phyloP scores from a whole-genome alignment of 2,113 vertebrate species.

The Protobothrops flavoviridis region DNA sequence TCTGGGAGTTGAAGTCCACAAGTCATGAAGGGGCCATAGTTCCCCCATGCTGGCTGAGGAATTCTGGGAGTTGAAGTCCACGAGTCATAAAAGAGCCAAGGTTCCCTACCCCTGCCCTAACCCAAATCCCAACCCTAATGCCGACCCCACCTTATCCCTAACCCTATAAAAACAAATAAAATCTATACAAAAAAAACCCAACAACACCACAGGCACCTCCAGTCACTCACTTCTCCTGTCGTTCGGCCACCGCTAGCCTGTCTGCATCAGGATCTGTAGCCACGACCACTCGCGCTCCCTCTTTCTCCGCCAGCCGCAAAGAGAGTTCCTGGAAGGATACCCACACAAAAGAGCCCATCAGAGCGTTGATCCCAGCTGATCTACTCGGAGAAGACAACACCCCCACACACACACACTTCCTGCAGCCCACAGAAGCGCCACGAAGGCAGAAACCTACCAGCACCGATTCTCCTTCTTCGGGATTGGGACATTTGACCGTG shows the following conservation, averaged over 20 bases:
- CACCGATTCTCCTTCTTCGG: constrained; percentile 91
- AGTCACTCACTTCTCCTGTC: constrained; percentile 74
- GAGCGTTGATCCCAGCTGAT: neutral
- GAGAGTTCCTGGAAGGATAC: constrained; percentile 77
- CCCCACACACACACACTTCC: neutral
- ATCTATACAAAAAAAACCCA: too few species aligned
- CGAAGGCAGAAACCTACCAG: constrained; percentile 73
- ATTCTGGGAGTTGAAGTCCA: too few species aligned
- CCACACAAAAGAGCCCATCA: neutral
- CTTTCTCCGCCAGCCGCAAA: constrained; percentile 84
- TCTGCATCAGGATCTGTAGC: constrained; percentile 96
- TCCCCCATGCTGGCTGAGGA: too few species aligned
- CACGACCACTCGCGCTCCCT: constrained; percentile 80
- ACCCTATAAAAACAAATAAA: too few species aligned
- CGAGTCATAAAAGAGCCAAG: too few species aligned
- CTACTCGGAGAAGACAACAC: neutral
- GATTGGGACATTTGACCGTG: constrained; percentile 90
- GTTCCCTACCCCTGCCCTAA: too few species aligned
- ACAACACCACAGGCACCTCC: neutral
- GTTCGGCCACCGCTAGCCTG: constrained; percentile 89
- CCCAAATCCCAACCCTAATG: too few species aligned
- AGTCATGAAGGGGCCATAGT: too few species aligned
- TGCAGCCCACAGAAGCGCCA: neutral
- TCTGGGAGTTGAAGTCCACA: too few species aligned
- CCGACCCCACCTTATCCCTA: too few species aligned